These are phyloP conservation scores for Hydrozoanthus gracilis DNA, from an alignment of 92 coral and sea anemone species.

Conservation along the genomic window DNA sequence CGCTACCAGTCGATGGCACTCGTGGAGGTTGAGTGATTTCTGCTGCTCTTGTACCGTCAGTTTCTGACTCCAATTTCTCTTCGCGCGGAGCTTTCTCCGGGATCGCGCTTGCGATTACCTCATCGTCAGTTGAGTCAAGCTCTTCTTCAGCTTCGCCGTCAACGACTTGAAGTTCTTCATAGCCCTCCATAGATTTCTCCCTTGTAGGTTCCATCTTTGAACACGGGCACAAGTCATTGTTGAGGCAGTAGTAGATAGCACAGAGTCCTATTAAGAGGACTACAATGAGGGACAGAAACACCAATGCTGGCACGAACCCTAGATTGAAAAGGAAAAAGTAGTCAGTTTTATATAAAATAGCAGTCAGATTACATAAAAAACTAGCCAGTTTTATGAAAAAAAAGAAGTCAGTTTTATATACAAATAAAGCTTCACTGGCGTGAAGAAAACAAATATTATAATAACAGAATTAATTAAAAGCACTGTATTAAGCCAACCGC, in stretches of 20 bases:
- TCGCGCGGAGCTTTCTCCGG: slow-evolving; percentile 33
- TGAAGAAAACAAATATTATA: no score
- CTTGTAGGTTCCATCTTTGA: slow-evolving; percentile 66
- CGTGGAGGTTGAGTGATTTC: slow-evolving; percentile 37
- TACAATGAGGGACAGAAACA: slow-evolving; percentile 71
- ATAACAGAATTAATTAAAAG: no score
- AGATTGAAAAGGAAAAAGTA: background rate
- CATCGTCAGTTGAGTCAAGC: slow-evolving; percentile 14
- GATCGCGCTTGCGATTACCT: slow-evolving; percentile 18
- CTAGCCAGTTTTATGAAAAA: no score
- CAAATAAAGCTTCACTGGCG: no score
- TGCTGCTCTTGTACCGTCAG: slow-evolving; percentile 52
- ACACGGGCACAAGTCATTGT: slow-evolving; percentile 82
- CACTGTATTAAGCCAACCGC: no score
- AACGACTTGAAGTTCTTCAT: slow-evolving; percentile 75
- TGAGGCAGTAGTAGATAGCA: slow-evolving; percentile 81
- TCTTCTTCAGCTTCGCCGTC: slow-evolving; percentile 61
- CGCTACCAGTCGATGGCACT: slow-evolving; percentile 62
- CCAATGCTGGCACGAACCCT: slow-evolving; percentile 87
- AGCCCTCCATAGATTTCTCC: slow-evolving; percentile 59
- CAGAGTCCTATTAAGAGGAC: slow-evolving; percentile 71
- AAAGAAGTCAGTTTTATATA: no score
- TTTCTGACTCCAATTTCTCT: slow-evolving; percentile 43
- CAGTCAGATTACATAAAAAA: background rate
- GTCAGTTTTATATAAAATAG: background rate